phyloP scores from a whole-genome alignment of 2,113 vertebrate genomes.

The Ceyx cyanopectus region DNA sequence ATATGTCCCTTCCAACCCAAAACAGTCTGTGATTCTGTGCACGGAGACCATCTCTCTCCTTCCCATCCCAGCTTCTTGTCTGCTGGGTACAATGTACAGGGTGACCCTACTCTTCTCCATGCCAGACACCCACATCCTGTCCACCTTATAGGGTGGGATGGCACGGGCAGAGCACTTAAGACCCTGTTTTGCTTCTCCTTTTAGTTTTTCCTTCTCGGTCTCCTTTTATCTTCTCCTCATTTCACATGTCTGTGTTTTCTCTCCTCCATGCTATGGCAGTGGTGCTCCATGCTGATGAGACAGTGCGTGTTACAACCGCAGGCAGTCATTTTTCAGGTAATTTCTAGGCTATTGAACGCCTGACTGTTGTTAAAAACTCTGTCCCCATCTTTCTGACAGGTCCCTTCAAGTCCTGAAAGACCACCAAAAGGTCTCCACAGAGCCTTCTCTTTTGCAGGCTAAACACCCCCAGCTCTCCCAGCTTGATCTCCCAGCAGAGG shows the following conservation, averaged over 20 bases:
- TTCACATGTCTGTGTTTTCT: constrained; percentile 84
- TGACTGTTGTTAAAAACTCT: constrained; percentile 13
- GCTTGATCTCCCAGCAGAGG: background rate
- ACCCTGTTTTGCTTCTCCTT: background rate
- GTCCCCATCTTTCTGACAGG: too few species aligned
- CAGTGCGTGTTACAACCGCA: constrained; percentile 85
- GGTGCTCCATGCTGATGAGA: constrained; percentile 86
- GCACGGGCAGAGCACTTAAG: background rate
- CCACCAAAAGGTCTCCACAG: too few species aligned
- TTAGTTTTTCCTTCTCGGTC: constrained; percentile 39
- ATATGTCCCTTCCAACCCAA: too few species aligned
- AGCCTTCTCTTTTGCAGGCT: too few species aligned
- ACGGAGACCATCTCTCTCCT: background rate
- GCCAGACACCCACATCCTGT: accelerated
- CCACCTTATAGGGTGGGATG: accelerated
- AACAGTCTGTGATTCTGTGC: too few species aligned
- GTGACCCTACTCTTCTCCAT: background rate
- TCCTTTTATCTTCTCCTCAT: constrained; percentile 58
- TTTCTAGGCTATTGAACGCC: constrained; percentile 76
- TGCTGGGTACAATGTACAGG: background rate
- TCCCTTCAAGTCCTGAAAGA: too few species aligned
- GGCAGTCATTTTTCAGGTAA: constrained; percentile 86
- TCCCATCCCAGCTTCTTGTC: background rate
- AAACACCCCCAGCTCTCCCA: background rate
- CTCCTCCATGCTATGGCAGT: constrained; percentile 86